Evolutionary conservation across 1,140 invertebrate species (phyloP).

Genomic region (Globodera rostochiensis): DNA sequence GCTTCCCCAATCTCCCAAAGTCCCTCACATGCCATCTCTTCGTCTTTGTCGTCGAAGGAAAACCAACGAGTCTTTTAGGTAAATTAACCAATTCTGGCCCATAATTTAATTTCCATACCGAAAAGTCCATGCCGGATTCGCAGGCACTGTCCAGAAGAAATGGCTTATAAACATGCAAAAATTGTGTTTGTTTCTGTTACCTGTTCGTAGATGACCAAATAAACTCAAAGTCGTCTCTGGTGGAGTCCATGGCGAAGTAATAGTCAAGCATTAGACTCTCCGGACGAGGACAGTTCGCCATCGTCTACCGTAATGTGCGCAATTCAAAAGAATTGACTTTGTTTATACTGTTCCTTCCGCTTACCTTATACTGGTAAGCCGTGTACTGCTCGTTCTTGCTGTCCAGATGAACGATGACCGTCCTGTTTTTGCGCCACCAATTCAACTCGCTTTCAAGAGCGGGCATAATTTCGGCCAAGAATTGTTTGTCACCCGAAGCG

Average conservation of each 20-base stretch:
- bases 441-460: constrained; percentile 53
- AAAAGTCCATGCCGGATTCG: constrained; percentile 71
- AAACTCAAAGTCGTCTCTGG: constrained; percentile 5
- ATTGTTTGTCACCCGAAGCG: constrained; percentile 74
- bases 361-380: constrained; percentile 33
- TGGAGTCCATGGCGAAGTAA: constrained; percentile 21
- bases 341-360: neutral
- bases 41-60: neutral
- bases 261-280: constrained; percentile 45
- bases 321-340: neutral
- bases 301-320: constrained; percentile 12
- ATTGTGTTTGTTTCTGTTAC: neutral
- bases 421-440: constrained; percentile 54
- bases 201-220: constrained; percentile 39
- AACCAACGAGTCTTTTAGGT: constrained; percentile 14
- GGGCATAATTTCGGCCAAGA: constrained; percentile 47
- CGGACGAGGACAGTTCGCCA: constrained; percentile 44
- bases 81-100: neutral
- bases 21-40: constrained; percentile 2
- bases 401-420: constrained; percentile 19
- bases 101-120: constrained; percentile 78
- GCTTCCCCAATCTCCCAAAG: no score
- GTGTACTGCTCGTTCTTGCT: constrained; percentile 20
- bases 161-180: neutral
- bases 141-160: constrained; percentile 23